These are phyloP conservation scores for Pangasius sanitwongsei DNA, from an alignment of 2,797 vertebrate species.

Conservation along the genomic window DNA sequence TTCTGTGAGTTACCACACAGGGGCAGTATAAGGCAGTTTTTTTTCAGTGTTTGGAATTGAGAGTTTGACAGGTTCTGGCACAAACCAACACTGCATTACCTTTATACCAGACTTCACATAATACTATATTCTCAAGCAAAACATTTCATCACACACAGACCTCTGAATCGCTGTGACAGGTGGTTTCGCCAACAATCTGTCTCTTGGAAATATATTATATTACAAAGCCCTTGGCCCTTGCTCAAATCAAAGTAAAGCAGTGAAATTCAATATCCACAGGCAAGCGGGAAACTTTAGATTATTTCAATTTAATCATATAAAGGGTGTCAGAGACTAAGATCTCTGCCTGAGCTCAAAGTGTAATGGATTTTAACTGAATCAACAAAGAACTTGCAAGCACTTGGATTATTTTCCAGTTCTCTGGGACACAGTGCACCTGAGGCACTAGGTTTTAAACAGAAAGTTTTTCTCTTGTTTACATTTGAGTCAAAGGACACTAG, in stretches of 20 bases:
- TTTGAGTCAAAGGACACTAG: neutral
- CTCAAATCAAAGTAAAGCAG: slow-evolving; percentile 7
- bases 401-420: neutral
- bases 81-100: neutral
- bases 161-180: slow-evolving; percentile 1
- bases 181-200: slow-evolving; percentile 10
- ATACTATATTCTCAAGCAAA: neutral
- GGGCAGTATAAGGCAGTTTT: slow-evolving; percentile 44
- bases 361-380: slow-evolving; percentile 11
- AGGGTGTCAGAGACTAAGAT: neutral
- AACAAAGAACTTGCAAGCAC: neutral
- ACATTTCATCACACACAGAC: neutral
- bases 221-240: neutral
- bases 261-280: slow-evolving; percentile 6
- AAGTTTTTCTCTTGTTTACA: neutral
- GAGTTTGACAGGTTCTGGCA: neutral
- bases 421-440: neutral
- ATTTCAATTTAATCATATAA: slow-evolving; percentile 16
- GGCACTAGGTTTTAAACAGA: neutral
- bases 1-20: slow-evolving; percentile 34
- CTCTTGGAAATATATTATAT: slow-evolving; percentile 9
- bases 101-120: neutral
- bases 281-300: neutral
- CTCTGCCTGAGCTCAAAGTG: neutral
- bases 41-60: neutral